Evolutionary conservation across 2,113 vertebrate genomes (phyloP), one percentile per base, ranked within the genome.

Genomic region (Cichladusa arquata): DNA sequence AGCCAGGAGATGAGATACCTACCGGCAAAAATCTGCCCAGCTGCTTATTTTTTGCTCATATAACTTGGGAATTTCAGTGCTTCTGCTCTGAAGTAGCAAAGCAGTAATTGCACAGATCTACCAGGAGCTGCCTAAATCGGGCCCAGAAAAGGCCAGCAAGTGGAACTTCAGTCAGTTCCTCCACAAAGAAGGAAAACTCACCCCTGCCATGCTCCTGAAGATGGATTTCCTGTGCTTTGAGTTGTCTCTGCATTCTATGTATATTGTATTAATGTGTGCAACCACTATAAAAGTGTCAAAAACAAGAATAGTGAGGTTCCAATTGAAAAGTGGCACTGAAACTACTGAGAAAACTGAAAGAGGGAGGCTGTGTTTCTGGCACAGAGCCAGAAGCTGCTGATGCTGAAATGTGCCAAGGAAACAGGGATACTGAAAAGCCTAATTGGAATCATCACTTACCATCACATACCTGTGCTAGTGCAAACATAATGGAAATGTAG

Each of bases 121-220:
- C 26, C 12, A 67, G 19, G 22, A 86, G 36, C 38, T 57, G 51
- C 50, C 26, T 26, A 3, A 20, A n/a, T 45, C 33, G 25, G 53
- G 13, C 31, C 36, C n/a, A 48, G 72, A 14, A 58, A 58, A 80
- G 25, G 38, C 9, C 3, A 1, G 48, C 20, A n/a, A 0, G 0
- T 66, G 31, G 36, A 93, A 74, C 34, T 65, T 70, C 40, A 86
- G 26, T 40, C 40, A 51, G 17, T 15, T 65, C 40, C 12, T 51
- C 62, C 51, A 29, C 26, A 53, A 47, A 60, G 12, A 69, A 78
- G 16, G 16, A 51, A 84, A 89, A 78, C 29, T 47, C 72, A 53
- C 11, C 7, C 33, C 24, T 31, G 64, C 9, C 38, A 54, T 0
- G 1, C 22, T 77, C 42, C 36, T 56, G 19, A 44, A 56, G 23